phyloP scores from a whole-genome alignment of 2,888 invertebrate species.

The Podotricha telesiphe region DNA sequence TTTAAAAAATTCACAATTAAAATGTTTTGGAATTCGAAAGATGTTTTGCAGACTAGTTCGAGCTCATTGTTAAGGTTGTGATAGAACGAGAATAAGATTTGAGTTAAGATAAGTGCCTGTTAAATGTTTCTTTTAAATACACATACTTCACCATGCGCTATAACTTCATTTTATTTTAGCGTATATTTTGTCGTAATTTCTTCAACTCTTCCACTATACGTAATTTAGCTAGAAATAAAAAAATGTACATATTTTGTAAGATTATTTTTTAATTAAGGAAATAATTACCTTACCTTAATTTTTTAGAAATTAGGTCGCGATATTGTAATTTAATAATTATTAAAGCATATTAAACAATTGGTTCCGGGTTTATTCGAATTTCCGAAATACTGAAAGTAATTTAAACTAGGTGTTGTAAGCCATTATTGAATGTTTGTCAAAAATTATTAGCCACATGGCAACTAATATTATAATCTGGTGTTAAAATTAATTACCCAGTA shows the following conservation, averaged over 20 bases:
- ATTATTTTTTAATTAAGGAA: conserved; percentile 6
- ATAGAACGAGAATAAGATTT: conserved; percentile 58
- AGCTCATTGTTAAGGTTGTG: conserved; percentile 78
- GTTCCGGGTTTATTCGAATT: not conserved
- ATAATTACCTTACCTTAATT: not conserved
- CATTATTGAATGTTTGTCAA: not conserved
- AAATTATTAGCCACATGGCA: not conserved
- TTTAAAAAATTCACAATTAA: not conserved
- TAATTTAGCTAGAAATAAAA: conserved; percentile 31
- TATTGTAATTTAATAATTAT: conserved; percentile 10
- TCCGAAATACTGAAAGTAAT: conserved; percentile 1
- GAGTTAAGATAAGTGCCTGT: conserved; percentile 69
- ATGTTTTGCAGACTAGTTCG: conserved; percentile 33
- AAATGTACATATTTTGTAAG: conserved; percentile 26
- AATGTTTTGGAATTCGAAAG: not conserved
- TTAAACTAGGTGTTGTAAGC: not conserved
- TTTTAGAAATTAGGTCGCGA: not conserved
- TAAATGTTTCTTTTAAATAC: conserved; percentile 10
- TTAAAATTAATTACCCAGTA: conserved; percentile 14
- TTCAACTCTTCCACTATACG: conserved; percentile 29
- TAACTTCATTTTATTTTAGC: not conserved
- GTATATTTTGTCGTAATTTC: conserved; percentile 1
- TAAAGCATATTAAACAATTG: not conserved
- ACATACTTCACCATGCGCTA: not conserved
- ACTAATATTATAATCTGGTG: conserved; percentile 1